phyloP scores from a whole-genome alignment of 2,888 invertebrate genomes.

The Chaitophorus viminalis region DNA sequence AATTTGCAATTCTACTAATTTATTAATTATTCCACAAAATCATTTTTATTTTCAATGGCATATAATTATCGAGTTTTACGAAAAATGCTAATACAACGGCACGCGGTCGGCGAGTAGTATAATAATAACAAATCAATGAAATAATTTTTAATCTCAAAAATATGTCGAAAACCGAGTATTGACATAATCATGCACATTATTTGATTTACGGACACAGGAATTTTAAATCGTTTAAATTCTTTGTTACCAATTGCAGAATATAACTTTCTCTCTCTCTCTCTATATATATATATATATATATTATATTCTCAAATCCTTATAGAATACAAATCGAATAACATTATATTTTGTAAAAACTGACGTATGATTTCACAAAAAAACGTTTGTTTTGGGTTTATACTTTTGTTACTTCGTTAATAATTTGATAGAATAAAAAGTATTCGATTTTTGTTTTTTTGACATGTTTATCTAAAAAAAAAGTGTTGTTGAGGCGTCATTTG shows the following conservation, averaged over 20 bases:
- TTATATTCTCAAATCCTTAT: not conserved
- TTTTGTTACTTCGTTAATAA: not conserved
- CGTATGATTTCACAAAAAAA: not conserved
- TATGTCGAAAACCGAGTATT: not conserved
- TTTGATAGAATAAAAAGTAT: not conserved
- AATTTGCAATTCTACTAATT: not conserved
- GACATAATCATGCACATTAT: not conserved
- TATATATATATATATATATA: too few species aligned
- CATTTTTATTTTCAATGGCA: not conserved
- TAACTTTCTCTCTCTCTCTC: too few species aligned
- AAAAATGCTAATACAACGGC: not conserved
- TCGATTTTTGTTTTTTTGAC: not conserved
- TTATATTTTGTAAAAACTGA: not conserved
- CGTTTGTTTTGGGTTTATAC: not conserved
- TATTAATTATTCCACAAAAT: not conserved
- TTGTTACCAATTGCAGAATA: not conserved
- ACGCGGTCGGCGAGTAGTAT: too few species aligned
- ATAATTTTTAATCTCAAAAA: not conserved
- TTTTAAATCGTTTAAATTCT: not conserved
- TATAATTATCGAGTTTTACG: not conserved
- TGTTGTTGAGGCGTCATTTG: not conserved
- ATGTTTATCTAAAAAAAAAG: not conserved
- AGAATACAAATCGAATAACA: not conserved
- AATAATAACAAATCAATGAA: not conserved
- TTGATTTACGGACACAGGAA: not conserved